Base-by-base conservation (phyloP, 2,888 invertebrate species). In the Ectropis crepuscularia region DNA sequence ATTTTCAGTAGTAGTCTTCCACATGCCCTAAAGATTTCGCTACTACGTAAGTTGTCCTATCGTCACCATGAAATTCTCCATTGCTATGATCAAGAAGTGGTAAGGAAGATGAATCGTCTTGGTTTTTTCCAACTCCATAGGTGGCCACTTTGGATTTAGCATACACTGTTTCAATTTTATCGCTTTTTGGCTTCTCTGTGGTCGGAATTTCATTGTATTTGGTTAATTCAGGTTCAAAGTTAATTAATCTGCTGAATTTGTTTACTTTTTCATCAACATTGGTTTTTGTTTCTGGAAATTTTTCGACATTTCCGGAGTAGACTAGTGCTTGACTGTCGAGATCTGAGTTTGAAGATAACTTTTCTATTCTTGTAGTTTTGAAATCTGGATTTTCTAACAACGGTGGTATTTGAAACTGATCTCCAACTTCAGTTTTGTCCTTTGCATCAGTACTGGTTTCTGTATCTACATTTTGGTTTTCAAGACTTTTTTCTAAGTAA, bases 121-220 rank as follows among this genome's bases (percentile, higher is more conserved):
- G 69, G 7, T 67, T 62, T 10, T 53, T 36, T 1, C 46, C 45
- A 5, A 70, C 63, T n/a, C 75, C 77, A 66, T 90, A 91, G 61
- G 81, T 89, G 0, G 74, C 81, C 5, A 92, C 89, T 77, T 85
- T 92, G 0, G 91, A 89, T 49, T 76, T 81, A 0, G 86, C 89
- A 60, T 70, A 87, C 0, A 87, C 78, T 2, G 90, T 92, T 78
- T 91, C 90, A 28, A 88, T 69, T 5, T 37, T 45, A 2, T 71
- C 73, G 28, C 57, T 39, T 9, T 47, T 61, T 8, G 61, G 57
- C 11, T 58, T 67, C 5, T 38, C 61, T 11, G 63, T 65, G 9
- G 53, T 72, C 57, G 69, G 9, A n/a, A 42, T 6, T n/a, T 28
- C 46, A 63, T 58, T 65, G 51, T 61, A 57, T 51, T 66, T 68